phyloP scores from a whole-genome alignment of 2,888 invertebrate species.

The Schrankia costaestrigalis region DNA sequence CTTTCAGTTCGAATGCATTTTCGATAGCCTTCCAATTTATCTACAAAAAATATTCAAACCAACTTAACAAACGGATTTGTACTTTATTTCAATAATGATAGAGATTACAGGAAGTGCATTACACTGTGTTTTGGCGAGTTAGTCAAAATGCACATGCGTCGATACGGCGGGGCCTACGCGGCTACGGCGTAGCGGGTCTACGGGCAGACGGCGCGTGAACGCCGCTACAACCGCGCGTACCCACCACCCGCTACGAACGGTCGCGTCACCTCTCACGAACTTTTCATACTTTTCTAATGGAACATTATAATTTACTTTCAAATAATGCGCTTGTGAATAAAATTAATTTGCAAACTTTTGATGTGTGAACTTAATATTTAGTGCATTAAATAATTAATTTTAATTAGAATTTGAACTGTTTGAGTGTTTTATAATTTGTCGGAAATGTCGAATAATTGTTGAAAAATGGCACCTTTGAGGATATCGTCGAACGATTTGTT shows the following conservation, averaged over 20 bases:
- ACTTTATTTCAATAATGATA: slow-evolving; percentile 31
- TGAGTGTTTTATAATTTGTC: slow-evolving; percentile 25
- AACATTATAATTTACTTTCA: slow-evolving; percentile 35
- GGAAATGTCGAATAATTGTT: slow-evolving; percentile 26
- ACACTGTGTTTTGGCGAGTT: slow-evolving; percentile 17
- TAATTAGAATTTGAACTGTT: slow-evolving; percentile 21
- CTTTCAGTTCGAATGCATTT: slow-evolving; percentile 55
- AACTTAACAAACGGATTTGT: slow-evolving; percentile 15
- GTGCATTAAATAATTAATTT: slow-evolving; percentile 7
- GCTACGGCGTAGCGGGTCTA: slow-evolving; percentile 37
- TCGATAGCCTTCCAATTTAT: slow-evolving; percentile 52
- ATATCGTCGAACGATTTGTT: slow-evolving; percentile 52
- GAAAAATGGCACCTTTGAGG: slow-evolving; percentile 63
- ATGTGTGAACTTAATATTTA: slow-evolving; percentile 30
- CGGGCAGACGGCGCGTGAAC: slow-evolving; percentile 69
- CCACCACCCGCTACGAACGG: slow-evolving; percentile 48
- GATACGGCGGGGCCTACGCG: slow-evolving; percentile 46
- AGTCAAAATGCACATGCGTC: slow-evolving; percentile 72
- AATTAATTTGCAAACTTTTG: slow-evolving; percentile 39
- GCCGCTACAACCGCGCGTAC: slow-evolving; percentile 59
- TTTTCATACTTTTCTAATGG: slow-evolving; percentile 70
- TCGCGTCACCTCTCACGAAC: slow-evolving; percentile 52
- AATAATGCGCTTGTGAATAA: slow-evolving; percentile 34
- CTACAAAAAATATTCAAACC: slow-evolving; percentile 7
- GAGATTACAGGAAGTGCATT: slow-evolving; percentile 27